Conservation (phyloP, 2,888 invertebrate species). For the Halocaridina rubra region DNA sequence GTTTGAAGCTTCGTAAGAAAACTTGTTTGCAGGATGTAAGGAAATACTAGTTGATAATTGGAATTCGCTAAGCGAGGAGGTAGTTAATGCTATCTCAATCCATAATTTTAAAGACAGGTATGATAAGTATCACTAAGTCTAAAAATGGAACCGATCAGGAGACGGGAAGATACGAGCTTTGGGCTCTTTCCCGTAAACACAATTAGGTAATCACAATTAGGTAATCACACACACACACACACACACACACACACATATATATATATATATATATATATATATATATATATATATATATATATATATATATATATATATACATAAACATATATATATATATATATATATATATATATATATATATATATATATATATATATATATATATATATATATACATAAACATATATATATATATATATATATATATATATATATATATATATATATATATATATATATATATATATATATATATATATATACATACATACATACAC, state of each 20-base stretch:
- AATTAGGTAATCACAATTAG: no score
- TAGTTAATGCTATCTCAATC: no score
- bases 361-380: neutral
- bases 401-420: slow-evolving; percentile 2
- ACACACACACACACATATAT: neutral
- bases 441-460: neutral
- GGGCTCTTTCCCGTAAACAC: no score
- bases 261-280: neutral
- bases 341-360: neutral
- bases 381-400: neutral
- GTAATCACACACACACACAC: no score
- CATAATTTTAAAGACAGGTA: no score
- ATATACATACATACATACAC: neutral
- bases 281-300: neutral
- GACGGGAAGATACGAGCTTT: no score
- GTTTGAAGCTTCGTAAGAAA: no score
- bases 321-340: neutral
- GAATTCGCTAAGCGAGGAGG: no score
- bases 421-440: slow-evolving; percentile 20
- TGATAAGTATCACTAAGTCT: no score
- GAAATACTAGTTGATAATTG: no score
- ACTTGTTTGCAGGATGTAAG: no score
- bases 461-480: slow-evolving; percentile 8
- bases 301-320: neutral
- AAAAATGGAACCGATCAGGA: no score